Percentiles rank a stretch among this genome's conserved stretches.
phyloP scores from a whole-genome alignment of 64 coral and sea anemone genomes.

The Pocillopora verrucosa region DNA sequence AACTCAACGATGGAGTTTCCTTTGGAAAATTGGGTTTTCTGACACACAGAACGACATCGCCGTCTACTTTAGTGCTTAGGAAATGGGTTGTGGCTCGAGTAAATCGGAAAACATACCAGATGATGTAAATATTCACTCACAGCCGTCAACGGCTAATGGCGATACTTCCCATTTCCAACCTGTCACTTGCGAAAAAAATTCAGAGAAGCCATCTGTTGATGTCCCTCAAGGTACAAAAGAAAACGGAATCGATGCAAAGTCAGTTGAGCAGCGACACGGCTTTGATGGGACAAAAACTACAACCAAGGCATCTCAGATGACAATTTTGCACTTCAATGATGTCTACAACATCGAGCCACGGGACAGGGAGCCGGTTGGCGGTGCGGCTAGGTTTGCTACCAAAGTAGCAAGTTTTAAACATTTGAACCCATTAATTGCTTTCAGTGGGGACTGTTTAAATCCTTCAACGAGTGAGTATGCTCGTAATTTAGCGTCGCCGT shows the following conservation, averaged over 20 bases:
- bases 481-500: too few relatives aligned
- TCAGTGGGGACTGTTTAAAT: slow-evolving; percentile 95
- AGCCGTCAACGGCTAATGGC: neutral
- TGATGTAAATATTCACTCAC: neutral
- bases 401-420: slow-evolving; percentile 85
- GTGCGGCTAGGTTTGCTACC: slow-evolving; percentile 88
- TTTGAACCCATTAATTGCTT: slow-evolving; percentile 75
- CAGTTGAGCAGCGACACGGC: neutral
- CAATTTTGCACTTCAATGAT: slow-evolving; percentile 97
- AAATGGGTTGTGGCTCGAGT: slow-evolving; percentile 45
- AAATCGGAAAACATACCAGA: neutral
- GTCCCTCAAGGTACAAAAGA: neutral
- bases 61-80: neutral
- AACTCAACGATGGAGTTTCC: neutral
- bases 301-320: slow-evolving; percentile 38
- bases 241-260: neutral
- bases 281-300: neutral
- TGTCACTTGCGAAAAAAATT: neutral
- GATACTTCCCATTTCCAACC: neutral
- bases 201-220: neutral
- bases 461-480: slow-evolving; percentile 96
- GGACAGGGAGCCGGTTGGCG: slow-evolving; percentile 95
- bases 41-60: neutral
- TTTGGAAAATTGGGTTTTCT: neutral
- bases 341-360: slow-evolving; percentile 98